Percentiles rank a stretch among this genome's conserved stretches.
These are phyloP conservation scores for Leptinotarsa haldemani DNA, from an alignment of 2,888 invertebrate species.

Conservation along the genomic window DNA sequence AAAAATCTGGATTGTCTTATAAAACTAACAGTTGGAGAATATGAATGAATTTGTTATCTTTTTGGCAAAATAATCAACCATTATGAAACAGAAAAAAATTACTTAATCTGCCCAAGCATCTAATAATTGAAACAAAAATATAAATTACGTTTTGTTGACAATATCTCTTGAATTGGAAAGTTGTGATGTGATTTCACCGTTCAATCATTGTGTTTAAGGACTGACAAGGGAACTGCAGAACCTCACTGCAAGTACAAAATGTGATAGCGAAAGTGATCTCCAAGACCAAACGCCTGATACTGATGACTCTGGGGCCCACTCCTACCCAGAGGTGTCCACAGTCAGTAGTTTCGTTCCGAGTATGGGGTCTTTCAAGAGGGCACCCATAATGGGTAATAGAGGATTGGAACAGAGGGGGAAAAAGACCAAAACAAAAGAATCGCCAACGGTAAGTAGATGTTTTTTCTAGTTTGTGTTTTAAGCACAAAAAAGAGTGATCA, in stretches of 20 bases:
- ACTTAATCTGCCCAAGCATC: too few species aligned
- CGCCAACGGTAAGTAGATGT: conserved; percentile 55
- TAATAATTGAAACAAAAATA: too few species aligned
- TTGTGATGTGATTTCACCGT: neutral
- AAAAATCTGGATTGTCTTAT: too few species aligned
- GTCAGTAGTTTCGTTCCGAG: conserved; percentile 64
- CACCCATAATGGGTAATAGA: conserved; percentile 72
- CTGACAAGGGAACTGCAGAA: conserved; percentile 67
- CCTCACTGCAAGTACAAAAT: conserved; percentile 67
- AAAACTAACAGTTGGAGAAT: too few species aligned
- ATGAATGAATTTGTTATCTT: too few species aligned
- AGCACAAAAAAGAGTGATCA: too few species aligned
- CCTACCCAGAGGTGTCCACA: conserved; percentile 66
- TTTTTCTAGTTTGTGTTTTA: neutral
- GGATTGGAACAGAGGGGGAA: conserved; percentile 73
- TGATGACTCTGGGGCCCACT: conserved; percentile 74
- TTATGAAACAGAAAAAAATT: too few species aligned
- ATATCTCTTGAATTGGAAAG: too few species aligned
- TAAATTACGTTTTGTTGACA: too few species aligned
- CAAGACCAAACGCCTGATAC: conserved; percentile 80
- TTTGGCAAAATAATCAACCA: too few species aligned
- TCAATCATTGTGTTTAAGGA: conserved; percentile 54
- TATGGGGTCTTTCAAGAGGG: conserved; percentile 70
- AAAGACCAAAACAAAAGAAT: conserved; percentile 68
- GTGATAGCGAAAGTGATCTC: conserved; percentile 77